Base-by-base conservation (phyloP, 2,888 invertebrate species). In the Stenichneumon culpator region DNA sequence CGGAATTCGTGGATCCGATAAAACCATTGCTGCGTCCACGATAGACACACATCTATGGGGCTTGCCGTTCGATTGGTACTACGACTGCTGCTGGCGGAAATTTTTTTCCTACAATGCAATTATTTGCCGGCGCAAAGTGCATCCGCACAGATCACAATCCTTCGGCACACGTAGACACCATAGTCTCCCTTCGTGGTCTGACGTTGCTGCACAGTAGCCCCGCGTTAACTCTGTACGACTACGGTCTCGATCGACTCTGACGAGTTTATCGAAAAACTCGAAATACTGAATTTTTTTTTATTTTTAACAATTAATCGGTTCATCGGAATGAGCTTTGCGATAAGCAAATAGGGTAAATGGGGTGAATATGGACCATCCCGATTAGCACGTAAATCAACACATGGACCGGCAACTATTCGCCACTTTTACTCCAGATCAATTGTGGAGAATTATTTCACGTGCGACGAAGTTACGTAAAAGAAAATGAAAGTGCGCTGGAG, bases 71-170 rank as follows among this genome's bases (percentile, higher is more conserved):
- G 63, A 74, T 74, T 74, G 47, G 25, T 74, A 28, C 16, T 19
- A 0, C 39, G 14, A 22, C 0, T 28, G 44, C 60, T n/a, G 5
- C 63, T n/a, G 28, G 63, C 57, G 28, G 32, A 5, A 47, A 47
- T 16, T 7, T 60, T 47, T 50, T 47, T 25, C 2, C 44, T 74
- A n/a, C 74, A 16, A 47, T 67, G 77, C 63, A 74, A 79, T 83
- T 79, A 44, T 74, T 79, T 63, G 32, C 7, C 68, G 57, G 9
- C 7, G 72, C 36, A 28, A 77, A 77, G 60, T 60, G 28, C 47
- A 77, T 74, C 57, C 9, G 36, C 52, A 2, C 32, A 14, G 52
- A 39, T 44, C 22, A 5, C 44, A n/a, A 63, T 16, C 1, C 60
- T 28, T 60, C 25, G 11, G 5, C 22, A 3, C 60, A 25, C 16